These are phyloP conservation scores for Arion vulgaris DNA, from an alignment of 1,140 invertebrate genomes.

Conservation along the genomic window DNA sequence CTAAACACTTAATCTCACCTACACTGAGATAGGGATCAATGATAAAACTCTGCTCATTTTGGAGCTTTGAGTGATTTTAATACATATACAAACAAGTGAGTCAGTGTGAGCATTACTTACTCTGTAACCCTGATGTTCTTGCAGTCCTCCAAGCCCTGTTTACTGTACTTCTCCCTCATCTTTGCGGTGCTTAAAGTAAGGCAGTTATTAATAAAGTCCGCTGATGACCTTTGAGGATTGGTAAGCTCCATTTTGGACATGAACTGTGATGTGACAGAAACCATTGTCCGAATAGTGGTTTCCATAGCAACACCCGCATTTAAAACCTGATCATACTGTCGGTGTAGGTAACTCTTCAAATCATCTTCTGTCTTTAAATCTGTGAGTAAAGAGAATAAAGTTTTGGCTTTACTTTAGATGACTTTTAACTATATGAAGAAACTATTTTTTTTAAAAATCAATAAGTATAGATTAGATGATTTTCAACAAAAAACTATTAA, in stretches of 20 bases:
- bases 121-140: constrained; percentile 34
- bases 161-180: constrained; percentile 31
- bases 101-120: constrained; percentile 27
- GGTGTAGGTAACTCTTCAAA: constrained; percentile 43
- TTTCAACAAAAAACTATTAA: too few species aligned
- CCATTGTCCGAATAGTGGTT: constrained; percentile 43
- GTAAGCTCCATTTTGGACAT: constrained; percentile 35
- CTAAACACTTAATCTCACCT: too few species aligned
- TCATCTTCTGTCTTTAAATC: constrained; percentile 44
- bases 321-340: constrained; percentile 48
- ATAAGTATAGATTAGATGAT: too few species aligned
- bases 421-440: too few species aligned
- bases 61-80: too few species aligned
- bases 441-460: too few species aligned
- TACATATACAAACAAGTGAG: background rate
- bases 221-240: constrained; percentile 46
- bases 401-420: too few species aligned
- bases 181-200: constrained; percentile 9
- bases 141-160: background rate
- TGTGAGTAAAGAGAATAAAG: background rate
- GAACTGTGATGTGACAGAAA: constrained; percentile 49
- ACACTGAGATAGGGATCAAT: too few species aligned
- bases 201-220: constrained; percentile 29
- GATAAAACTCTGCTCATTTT: too few species aligned
- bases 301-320: constrained; percentile 38